Base-by-base conservation (phyloP, 2,888 invertebrate genomes). In the Liodrosophila aerea region DNA sequence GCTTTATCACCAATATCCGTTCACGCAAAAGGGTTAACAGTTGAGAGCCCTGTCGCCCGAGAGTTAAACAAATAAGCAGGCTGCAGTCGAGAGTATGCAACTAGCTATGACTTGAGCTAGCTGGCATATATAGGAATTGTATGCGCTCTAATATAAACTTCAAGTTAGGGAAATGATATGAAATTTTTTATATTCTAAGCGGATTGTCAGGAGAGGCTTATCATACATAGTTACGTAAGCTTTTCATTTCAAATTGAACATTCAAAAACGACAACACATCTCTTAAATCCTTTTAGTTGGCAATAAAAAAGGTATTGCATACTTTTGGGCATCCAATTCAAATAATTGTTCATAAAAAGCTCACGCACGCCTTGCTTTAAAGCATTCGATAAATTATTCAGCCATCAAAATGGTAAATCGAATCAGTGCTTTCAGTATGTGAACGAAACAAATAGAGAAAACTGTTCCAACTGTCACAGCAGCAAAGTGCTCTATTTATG, bases 301-400 rank as follows among this genome's bases (percentile, higher is more conserved):
- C 3, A 2, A 22, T 5, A 47, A 8, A 31, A 53, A 53, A 47
- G n/a, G 11, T 45, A 36, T 66, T 45, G 40, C 52, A 33, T 40
- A 53, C 61, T 18, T 54, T 51, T 34, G 5, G 31, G 44, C 34
- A 16, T n/a, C 22, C 52, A 45, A 31, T 36, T 13, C 22, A n/a
- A 45, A 37, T 51, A 51, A 56, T 60, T 65, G 60, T 41, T 44
- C 44, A 70, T 64, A 64, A 68, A 70, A 64, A 16, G 54, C 71
- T 52, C 66, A 47, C 33, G 46, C 46, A 51, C 12, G 27, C 9
- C 40, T 16, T 30, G 45, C 37, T 11, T 41, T 29, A 9, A 8
- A 33, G 33, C 50, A 41, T 47, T 70, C 54, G 36, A 34, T 27
- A 49, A 52, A 51, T 51, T 51, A 51, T 50, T 53, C 36, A 44